These are phyloP conservation scores for Zhuqinia jingwanae DNA, from an alignment of 2,888 invertebrate species.

Conservation along the genomic window DNA sequence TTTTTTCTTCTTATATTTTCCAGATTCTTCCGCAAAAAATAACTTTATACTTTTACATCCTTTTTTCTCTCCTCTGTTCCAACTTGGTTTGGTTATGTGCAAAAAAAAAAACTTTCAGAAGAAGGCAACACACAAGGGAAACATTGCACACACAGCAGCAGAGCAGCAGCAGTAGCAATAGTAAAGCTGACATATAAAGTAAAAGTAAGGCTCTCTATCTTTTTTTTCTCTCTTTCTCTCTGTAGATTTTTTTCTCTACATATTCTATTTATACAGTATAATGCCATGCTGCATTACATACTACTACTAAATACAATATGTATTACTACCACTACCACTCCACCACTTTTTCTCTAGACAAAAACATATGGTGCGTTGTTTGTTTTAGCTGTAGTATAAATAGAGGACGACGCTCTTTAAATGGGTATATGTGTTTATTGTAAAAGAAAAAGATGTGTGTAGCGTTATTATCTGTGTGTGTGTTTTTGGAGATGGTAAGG, in stretches of 20 bases:
- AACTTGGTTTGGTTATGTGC: not conserved
- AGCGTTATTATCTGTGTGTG: too few relatives aligned
- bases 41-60: too few relatives aligned
- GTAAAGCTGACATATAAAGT: too few relatives aligned
- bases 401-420: slow-evolving; percentile 31
- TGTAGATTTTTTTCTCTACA: not conserved
- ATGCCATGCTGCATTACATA: too few relatives aligned
- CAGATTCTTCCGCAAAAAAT: not conserved
- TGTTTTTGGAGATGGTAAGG: too few relatives aligned
- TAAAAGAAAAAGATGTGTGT: not conserved
- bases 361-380: slow-evolving; percentile 60
- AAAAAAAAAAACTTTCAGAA: slow-evolving; percentile 16
- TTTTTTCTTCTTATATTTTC: not conserved
- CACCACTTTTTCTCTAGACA: not conserved
- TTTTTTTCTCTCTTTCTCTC: too few relatives aligned
- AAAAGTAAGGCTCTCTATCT: too few relatives aligned
- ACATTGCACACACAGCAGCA: slow-evolving; percentile 35
- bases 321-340: not conserved
- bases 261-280: not conserved
- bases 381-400: slow-evolving; percentile 8
- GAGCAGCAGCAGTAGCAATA: too few relatives aligned
- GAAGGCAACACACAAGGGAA: slow-evolving; percentile 44
- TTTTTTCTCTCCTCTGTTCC: not conserved
- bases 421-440: not conserved
- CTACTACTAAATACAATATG: not conserved